phyloP scores from a whole-genome alignment of 2,113 vertebrate species.

The Globicephala melas region DNA sequence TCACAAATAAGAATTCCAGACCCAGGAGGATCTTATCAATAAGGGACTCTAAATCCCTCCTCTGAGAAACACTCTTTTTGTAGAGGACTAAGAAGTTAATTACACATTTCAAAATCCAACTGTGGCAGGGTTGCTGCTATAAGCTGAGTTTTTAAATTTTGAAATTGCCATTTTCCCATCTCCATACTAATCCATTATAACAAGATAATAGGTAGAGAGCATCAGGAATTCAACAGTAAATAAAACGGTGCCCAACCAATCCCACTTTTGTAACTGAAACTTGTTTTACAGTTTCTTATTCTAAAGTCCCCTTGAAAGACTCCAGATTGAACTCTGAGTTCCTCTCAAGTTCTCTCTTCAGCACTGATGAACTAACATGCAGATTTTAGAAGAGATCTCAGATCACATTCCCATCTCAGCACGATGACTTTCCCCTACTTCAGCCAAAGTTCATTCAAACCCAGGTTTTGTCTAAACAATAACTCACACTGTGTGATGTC shows the following conservation, averaged over 20 bases:
- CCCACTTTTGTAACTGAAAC: background rate
- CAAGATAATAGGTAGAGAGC: background rate
- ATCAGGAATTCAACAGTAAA: background rate
- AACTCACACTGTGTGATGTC: background rate
- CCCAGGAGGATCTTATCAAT: background rate
- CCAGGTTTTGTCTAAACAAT: background rate
- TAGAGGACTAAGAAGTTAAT: conserved; percentile 49
- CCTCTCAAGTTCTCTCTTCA: background rate
- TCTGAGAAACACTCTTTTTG: conserved; percentile 33
- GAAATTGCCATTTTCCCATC: background rate
- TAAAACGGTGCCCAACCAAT: background rate
- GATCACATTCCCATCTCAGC: background rate
- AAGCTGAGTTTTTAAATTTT: conserved; percentile 55
- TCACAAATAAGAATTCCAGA: conserved; percentile 44
- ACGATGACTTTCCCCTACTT: background rate
- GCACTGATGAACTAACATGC: background rate
- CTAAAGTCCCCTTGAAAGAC: background rate
- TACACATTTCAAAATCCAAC: conserved; percentile 62
- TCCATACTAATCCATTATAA: background rate
- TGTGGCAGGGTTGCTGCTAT: background rate
- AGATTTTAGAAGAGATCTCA: conserved; percentile 5
- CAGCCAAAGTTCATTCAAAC: background rate
- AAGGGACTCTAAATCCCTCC: background rate
- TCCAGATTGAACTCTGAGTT: background rate
- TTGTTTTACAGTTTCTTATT: background rate